Evolutionary conservation across 2,888 invertebrate genomes (phyloP).

Genomic region (Mythimna vitellina): DNA sequence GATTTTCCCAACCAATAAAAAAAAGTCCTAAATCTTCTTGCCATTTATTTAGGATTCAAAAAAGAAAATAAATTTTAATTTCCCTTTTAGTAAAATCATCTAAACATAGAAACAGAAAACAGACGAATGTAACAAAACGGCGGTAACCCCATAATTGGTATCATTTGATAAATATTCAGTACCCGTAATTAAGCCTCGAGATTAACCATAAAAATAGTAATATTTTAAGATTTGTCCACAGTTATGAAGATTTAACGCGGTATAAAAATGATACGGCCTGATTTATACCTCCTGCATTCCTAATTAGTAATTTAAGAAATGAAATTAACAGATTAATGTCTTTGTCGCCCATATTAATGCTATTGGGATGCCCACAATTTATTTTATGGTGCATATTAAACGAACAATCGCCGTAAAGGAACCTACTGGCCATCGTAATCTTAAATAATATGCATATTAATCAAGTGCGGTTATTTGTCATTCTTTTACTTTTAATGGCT

Average conservation of each 20-base stretch:
- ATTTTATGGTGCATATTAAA: constrained; percentile 55
- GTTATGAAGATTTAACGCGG: constrained; percentile 61
- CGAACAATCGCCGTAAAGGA: constrained; percentile 47
- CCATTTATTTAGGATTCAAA: neutral
- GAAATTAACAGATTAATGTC: constrained; percentile 54
- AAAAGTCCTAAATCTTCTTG: neutral
- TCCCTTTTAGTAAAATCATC: constrained; percentile 6
- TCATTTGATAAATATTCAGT: constrained; percentile 60
- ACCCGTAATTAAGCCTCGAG: constrained; percentile 50
- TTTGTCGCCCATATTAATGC: constrained; percentile 58
- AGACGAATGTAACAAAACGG: constrained; percentile 29
- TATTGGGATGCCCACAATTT: constrained; percentile 39
- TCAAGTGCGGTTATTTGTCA: constrained; percentile 44
- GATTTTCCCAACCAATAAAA: too few species aligned
- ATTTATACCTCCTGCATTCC: constrained; percentile 61
- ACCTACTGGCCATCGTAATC: constrained; percentile 40
- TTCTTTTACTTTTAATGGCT: constrained; percentile 38
- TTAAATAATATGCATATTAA: constrained; percentile 60
- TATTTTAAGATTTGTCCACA: constrained; percentile 62
- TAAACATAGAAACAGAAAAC: neutral
- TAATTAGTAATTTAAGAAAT: constrained; percentile 61
- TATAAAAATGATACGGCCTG: constrained; percentile 58
- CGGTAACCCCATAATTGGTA: constrained; percentile 43
- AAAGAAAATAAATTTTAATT: constrained; percentile 25
- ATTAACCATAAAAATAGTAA: constrained; percentile 59